Conservation (phyloP, 92 coral and sea anemone species). For the Heliopora coerulea region DNA sequence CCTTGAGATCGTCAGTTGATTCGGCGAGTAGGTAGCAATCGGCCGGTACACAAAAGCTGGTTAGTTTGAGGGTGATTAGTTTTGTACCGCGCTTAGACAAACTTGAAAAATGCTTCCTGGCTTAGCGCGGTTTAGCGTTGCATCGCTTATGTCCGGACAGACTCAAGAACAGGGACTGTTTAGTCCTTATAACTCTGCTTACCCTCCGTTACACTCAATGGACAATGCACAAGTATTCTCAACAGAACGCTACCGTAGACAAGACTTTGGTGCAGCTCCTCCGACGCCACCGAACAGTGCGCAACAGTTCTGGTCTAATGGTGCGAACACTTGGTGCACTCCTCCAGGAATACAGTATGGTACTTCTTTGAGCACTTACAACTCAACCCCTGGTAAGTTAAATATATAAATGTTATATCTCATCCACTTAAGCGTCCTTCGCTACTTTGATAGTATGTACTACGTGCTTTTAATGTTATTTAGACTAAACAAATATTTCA, state of each 20-base stretch:
- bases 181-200: slow-evolving; percentile 21
- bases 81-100: neutral
- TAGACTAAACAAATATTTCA: slow-evolving; percentile 40
- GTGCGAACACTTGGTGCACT: slow-evolving; percentile 25
- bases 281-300: slow-evolving; percentile 27
- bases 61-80: neutral
- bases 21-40: neutral
- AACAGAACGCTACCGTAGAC: slow-evolving; percentile 37
- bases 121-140: slow-evolving; percentile 38
- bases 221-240: slow-evolving; percentile 35
- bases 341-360: slow-evolving; percentile 40
- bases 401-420: slow-evolving; percentile 1
- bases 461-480: slow-evolving; percentile 36
- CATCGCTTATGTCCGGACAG: slow-evolving; percentile 34
- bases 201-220: slow-evolving; percentile 31
- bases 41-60: neutral
- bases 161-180: slow-evolving; percentile 29
- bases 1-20: neutral
- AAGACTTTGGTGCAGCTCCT: slow-evolving; percentile 21
- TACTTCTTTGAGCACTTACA: slow-evolving; percentile 11
- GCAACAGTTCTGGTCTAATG: slow-evolving; percentile 40
- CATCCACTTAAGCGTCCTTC: slow-evolving; percentile 30
- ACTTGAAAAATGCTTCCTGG: slow-evolving; percentile 22
- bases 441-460: slow-evolving; percentile 23
- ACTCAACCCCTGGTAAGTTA: slow-evolving; percentile 28